phyloP scores from a whole-genome alignment of 64 coral and sea anemone genomes.

The Cladopsammia gracilis region DNA sequence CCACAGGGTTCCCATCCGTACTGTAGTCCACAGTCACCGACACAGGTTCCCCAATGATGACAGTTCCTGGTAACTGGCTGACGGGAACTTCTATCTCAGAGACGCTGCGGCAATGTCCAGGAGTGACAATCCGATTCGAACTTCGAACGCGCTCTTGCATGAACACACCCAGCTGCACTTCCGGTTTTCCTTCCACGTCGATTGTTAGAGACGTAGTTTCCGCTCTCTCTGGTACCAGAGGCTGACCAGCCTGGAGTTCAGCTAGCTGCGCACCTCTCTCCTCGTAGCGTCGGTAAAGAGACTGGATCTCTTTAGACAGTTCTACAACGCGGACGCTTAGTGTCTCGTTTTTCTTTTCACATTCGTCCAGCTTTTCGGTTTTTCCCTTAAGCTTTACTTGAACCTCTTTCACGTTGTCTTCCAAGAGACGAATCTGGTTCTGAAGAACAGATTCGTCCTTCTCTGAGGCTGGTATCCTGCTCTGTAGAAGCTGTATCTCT shows the following conservation, averaged over 20 bases:
- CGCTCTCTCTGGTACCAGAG: background rate
- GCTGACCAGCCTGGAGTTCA: background rate
- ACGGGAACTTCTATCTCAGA: constrained; percentile 35
- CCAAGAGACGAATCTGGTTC: constrained; percentile 20
- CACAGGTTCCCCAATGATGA: constrained; percentile 34
- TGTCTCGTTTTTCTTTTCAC: constrained; percentile 39
- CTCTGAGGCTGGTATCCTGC: constrained; percentile 40
- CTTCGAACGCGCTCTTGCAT: constrained; percentile 44
- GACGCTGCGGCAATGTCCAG: constrained; percentile 16
- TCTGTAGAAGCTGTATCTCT: constrained; percentile 48
- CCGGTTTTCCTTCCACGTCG: constrained; percentile 40
- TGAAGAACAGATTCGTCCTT: constrained; percentile 45
- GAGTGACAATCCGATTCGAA: constrained; percentile 9
- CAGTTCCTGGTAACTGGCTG: constrained; percentile 46
- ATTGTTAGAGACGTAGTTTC: constrained; percentile 46
- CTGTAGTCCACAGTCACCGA: constrained; percentile 19
- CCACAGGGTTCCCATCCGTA: background rate
- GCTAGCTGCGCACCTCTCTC: background rate
- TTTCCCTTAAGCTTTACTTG: constrained; percentile 22
- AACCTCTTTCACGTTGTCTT: constrained; percentile 18
- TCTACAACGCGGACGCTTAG: constrained; percentile 30
- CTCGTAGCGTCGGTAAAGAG: constrained; percentile 26
- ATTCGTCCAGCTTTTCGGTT: constrained; percentile 22
- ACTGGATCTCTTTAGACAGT: constrained; percentile 33
- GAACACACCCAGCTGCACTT: constrained; percentile 33